Evolutionary conservation across 2,113 vertebrate species (phyloP), one percentile per base, ranked within the genome.

Genomic region (Neoarius graeffei): DNA sequence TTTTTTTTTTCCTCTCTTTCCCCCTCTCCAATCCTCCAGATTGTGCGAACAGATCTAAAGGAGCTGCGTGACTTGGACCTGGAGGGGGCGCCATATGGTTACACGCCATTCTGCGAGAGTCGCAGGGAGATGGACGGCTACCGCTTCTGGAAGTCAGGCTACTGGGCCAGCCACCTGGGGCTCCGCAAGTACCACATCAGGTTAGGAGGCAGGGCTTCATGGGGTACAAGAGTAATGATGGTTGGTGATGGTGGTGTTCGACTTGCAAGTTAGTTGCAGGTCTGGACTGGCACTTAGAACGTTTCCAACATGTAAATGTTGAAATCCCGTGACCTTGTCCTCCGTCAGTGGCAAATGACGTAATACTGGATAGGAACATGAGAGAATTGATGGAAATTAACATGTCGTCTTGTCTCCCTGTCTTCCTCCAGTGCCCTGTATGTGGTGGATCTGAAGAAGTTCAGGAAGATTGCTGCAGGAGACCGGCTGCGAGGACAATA

Each of bases 101-200:
- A 99, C 62, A 99, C 98, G 0, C 98, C 98, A 0, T 99, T 99
- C 95, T 99, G 98, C 79, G 98, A 99, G 71, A 99, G 98, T 91
- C 94, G 98, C 3, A 95, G 93, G 89, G 98, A 99, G 92, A 99
- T 99, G 98, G 98, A 99, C 88, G 98, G 98, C 50, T 99, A 99
- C 90, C 95, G 98, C 85, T 99, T 99, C 95, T 99, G 98, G 98
- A 99, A 97, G 88, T 98, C 98, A 0, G 98, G 98, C 0, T 99
- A 99, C 93, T 99, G 98, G 98, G 98, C 98, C 73, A 99, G 97
- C 89, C 98, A 99, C 89, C 95, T 99, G 87, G 97, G 97, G 7
- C 98, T 98, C 57, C 96, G 98, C 66, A 99, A 97, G 92, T 99
- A 99, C 91, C 98, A 99, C 83, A 99, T 99, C 95, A 99, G 98